Conservation (phyloP, 2,888 invertebrate genomes). For the Tetropium fuscum region DNA sequence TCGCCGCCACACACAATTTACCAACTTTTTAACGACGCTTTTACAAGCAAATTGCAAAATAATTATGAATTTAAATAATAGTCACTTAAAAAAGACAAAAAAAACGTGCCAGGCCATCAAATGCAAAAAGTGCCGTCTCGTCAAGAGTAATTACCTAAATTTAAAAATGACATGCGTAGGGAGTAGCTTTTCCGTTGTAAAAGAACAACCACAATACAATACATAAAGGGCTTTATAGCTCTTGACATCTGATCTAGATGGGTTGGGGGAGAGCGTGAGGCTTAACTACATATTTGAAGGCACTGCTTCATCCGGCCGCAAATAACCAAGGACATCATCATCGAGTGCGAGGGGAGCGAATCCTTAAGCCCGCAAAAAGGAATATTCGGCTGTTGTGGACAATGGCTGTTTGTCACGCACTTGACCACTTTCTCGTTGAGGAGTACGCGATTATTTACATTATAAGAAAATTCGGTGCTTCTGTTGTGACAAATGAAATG, state of each 20-base stretch:
- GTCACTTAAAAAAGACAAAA: conserved; percentile 37
- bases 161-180: conserved; percentile 47
- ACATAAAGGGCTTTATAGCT: conserved; percentile 26
- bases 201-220: conserved; percentile 32
- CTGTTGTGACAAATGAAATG: background rate
- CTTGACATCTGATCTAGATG: conserved; percentile 31
- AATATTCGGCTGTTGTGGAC: conserved; percentile 38
- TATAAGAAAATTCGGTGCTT: conserved; percentile 29
- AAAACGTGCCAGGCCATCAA: conserved; percentile 35
- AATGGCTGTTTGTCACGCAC: conserved; percentile 51
- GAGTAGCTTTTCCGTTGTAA: conserved; percentile 35
- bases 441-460: conserved; percentile 43
- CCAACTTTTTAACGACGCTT: conserved; percentile 44
- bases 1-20: conserved; percentile 27
- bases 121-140: conserved; percentile 38
- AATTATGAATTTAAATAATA: conserved; percentile 42
- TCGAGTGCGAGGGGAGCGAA: conserved; percentile 24
- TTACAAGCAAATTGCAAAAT: conserved; percentile 44
- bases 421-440: conserved; percentile 40
- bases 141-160: conserved; percentile 52
- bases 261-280: conserved; percentile 20
- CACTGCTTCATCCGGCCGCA: conserved; percentile 30
- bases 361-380: conserved; percentile 34
- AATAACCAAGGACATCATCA: conserved; percentile 36
- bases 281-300: conserved; percentile 26